These are phyloP conservation scores for Muscina levida DNA, from an alignment of 2,888 invertebrate genomes.

Conservation along the genomic window DNA sequence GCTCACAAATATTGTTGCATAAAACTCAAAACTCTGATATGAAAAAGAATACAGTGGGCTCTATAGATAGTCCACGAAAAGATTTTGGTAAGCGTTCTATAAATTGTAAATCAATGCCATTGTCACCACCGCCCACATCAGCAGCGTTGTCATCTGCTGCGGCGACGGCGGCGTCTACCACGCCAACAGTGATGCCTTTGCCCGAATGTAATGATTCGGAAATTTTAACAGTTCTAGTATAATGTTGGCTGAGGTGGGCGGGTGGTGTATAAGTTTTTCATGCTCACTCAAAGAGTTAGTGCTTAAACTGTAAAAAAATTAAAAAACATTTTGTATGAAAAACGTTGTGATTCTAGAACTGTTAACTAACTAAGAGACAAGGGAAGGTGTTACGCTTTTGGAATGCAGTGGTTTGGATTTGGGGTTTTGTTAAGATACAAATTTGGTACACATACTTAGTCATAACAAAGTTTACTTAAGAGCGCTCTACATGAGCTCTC, in stretches of 20 bases:
- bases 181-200: constrained; percentile 68
- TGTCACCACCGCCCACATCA: constrained; percentile 65
- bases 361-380: constrained; percentile 43
- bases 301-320: constrained; percentile 44
- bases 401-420: constrained; percentile 23
- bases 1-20: constrained; percentile 86
- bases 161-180: constrained; percentile 69
- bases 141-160: background rate
- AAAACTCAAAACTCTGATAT: constrained; percentile 93
- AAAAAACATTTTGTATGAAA: constrained; percentile 8
- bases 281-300: constrained; percentile 65
- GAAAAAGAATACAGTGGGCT: constrained; percentile 89
- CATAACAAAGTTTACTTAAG: no score
- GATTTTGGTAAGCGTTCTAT: constrained; percentile 89
- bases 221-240: constrained; percentile 83
- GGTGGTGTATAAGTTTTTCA: constrained; percentile 12
- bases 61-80: constrained; percentile 82
- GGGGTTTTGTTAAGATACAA: no score
- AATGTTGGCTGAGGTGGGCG: constrained; percentile 57
- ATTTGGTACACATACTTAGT: no score
- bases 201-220: constrained; percentile 76
- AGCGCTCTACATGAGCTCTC: no score
- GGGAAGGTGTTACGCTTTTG: constrained; percentile 10
- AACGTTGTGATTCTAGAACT: constrained; percentile 63
- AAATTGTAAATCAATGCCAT: constrained; percentile 80